These are phyloP conservation scores for Orussus abietinus DNA, from an alignment of 1,140 invertebrate genomes.

Conservation along the genomic window DNA sequence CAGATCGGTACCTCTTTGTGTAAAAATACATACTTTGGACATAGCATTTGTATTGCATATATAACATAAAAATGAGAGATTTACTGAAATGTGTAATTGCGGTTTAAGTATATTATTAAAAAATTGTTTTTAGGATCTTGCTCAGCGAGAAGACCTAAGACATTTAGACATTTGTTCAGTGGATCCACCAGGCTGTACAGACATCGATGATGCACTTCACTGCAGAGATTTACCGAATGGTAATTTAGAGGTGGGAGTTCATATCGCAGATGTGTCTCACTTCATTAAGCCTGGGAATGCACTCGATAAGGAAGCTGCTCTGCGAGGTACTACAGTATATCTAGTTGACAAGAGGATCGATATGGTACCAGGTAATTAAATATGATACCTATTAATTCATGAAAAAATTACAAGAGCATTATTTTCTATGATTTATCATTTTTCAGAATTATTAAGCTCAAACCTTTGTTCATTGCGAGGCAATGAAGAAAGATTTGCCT, in stretches of 20 bases:
- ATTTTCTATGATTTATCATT: conserved; percentile 13
- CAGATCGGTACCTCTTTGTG: too few species aligned
- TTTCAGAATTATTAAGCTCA: conserved; percentile 79
- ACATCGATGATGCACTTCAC: conserved; percentile 98
- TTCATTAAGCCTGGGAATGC: conserved; percentile 87
- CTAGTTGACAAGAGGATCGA: conserved; percentile 85
- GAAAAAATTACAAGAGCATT: neutral
- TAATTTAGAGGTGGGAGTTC: conserved; percentile 87
- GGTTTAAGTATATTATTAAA: neutral
- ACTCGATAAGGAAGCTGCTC: conserved; percentile 82
- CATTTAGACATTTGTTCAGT: conserved; percentile 90
- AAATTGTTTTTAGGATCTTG: conserved; percentile 64
- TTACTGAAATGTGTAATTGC: too few species aligned
- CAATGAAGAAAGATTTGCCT: conserved; percentile 83
- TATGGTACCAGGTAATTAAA: conserved; percentile 72
- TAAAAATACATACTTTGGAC: too few species aligned
- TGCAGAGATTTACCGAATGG: conserved; percentile 72
- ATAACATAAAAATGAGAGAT: too few species aligned
- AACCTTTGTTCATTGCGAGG: conserved; percentile 89
- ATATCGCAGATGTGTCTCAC: conserved; percentile 94
- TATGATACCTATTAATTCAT: neutral
- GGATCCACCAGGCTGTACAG: conserved; percentile 97
- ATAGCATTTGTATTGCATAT: too few species aligned
- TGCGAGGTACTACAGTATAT: conserved; percentile 85
- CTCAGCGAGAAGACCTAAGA: conserved; percentile 77